Conservation (phyloP, 2,888 invertebrate genomes). For the Nudaria mundana region DNA sequence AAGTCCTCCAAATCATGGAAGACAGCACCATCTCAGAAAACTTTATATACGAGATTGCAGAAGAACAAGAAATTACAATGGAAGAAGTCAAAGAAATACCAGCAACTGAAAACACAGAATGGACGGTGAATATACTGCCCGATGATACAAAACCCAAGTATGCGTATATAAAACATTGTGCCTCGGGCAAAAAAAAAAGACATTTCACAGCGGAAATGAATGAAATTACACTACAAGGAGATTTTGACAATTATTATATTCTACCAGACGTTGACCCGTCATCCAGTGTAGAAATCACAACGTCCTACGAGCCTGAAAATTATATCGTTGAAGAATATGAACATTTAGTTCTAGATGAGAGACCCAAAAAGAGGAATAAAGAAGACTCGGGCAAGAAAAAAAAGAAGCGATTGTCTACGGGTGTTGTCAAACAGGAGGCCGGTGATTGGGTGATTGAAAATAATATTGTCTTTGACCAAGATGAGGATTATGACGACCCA, state of each 20-base stretch:
- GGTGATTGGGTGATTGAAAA: constrained; percentile 68
- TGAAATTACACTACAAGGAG: constrained; percentile 64
- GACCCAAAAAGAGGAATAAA: constrained; percentile 53
- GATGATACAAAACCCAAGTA: constrained; percentile 65
- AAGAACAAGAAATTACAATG: constrained; percentile 73
- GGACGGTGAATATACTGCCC: constrained; percentile 68
- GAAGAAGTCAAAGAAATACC: constrained; percentile 69
- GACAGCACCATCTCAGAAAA: constrained; percentile 59
- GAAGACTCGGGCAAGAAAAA: constrained; percentile 49
- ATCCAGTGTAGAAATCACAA: constrained; percentile 66
- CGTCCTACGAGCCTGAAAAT: constrained; percentile 69
- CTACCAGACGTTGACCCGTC: constrained; percentile 71
- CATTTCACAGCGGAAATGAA: constrained; percentile 72
- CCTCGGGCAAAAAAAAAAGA: constrained; percentile 64
- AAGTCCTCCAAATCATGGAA: constrained; percentile 60
- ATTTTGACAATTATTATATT: constrained; percentile 74
- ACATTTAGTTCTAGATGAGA: constrained; percentile 60
- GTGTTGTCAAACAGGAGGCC: constrained; percentile 37
- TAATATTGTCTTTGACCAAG: constrained; percentile 57
- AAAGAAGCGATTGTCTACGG: constrained; percentile 41
- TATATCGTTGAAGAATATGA: constrained; percentile 68
- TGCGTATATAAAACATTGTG: constrained; percentile 70
- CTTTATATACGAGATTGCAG: constrained; percentile 74
- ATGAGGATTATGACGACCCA: constrained; percentile 59
- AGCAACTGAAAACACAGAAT: constrained; percentile 48